Conservation (phyloP, 1,140 invertebrate genomes). For the Bombus waltoni region DNA sequence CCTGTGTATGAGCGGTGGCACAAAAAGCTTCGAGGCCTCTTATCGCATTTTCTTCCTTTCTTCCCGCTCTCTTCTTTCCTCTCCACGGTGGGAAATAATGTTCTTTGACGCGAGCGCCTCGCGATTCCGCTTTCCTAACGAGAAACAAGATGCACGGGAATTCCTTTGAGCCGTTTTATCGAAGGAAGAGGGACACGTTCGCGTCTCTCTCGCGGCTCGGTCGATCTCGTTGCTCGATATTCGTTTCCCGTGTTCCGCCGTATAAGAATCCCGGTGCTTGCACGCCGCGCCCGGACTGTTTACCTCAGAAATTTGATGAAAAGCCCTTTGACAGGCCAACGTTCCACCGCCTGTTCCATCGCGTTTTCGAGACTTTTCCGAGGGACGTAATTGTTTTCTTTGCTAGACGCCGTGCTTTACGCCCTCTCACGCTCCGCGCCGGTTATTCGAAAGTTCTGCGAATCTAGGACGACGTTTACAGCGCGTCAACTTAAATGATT, state of each 20-base stretch:
- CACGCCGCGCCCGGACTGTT: neutral
- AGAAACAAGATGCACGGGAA: conserved; percentile 14
- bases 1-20: neutral
- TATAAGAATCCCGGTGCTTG: neutral
- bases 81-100: conserved; percentile 14
- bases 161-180: conserved; percentile 14
- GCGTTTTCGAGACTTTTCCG: neutral
- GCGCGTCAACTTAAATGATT: neutral
- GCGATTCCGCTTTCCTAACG: conserved; percentile 2
- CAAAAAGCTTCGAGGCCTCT: conserved; percentile 10
- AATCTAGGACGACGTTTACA: neutral
- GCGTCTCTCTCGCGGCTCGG: neutral
- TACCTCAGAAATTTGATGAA: conserved; percentile 6
- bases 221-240: conserved; percentile 36
- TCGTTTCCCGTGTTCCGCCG: neutral
- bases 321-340: neutral
- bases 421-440: neutral
- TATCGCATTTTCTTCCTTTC: conserved; percentile 8
- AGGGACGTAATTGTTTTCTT: neutral
- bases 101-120: conserved; percentile 10
- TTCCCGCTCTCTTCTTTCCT: neutral
- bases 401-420: neutral
- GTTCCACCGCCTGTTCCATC: neutral
- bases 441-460: neutral
- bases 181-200: neutral